A percentile compares a stretch with the other conserved stretches of the same genome.
Conservation (phyloP, 2,797 vertebrate genomes). For the Tapirus indicus region DNA sequence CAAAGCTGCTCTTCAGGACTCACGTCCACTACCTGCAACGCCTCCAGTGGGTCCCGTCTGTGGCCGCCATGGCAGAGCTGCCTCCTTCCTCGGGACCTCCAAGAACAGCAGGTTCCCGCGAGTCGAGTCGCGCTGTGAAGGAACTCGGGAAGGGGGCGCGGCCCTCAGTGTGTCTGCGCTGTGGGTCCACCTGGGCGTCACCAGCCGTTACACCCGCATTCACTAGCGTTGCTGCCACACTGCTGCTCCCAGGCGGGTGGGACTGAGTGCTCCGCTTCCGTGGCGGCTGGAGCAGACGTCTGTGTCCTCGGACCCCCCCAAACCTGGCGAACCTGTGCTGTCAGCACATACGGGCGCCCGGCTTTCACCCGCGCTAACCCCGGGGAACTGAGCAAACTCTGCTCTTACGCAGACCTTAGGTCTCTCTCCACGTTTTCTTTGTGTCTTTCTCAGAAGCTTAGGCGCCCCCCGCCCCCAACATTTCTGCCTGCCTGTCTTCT, state of each 20-base stretch:
- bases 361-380: neutral
- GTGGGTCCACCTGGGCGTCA: neutral
- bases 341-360: rapidly evolving
- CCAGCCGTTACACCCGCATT: rapidly evolving
- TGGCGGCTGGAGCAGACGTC: neutral
- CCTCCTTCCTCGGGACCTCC: neutral
- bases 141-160: neutral
- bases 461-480: neutral
- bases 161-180: neutral
- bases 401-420: neutral
- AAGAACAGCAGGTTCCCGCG: neutral
- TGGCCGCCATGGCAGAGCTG: neutral
- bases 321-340: neutral
- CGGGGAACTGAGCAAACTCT: neutral
- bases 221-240: neutral
- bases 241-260: neutral
- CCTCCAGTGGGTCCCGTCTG: neutral
- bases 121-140: neutral
- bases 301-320: neutral
- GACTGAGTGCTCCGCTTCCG: rapidly evolving
- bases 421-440: neutral
- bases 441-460: neutral
- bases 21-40: neutral
- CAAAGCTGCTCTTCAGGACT: neutral
- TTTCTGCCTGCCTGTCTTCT: neutral